Base-by-base conservation (phyloP, 2,888 invertebrate species). In the Drosophila tanythrix region DNA sequence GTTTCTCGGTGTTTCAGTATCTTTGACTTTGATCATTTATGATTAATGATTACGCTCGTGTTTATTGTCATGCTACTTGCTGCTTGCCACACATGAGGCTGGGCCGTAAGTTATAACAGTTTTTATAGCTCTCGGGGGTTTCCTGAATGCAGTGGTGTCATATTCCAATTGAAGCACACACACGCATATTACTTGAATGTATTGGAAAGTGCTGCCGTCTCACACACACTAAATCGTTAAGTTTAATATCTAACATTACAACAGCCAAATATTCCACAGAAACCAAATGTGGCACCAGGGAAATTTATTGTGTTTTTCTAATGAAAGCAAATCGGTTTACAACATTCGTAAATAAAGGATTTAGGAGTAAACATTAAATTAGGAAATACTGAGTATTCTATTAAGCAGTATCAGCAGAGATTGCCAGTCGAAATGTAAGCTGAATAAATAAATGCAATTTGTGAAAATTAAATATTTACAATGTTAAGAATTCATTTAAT, bases 1-100 rank as follows among this genome's bases (percentile, higher is more conserved):
- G 57, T 55, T 66, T 67, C 63, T 71, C 65, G 66, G 53, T 74
- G 53, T 74, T 56, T 67, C 58, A 74, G 86, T 85, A 84, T 89
- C 89, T 88, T 84, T 85, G 89, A 89, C 89, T 85, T 85, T 89
- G 89, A 89, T 82, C 90, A 78, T 67, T 75, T 63, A 80, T 85
- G 85, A 89, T 85, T 90, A 90, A 90, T 85, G 89, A 88, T 88
- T 85, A 80, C 89, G 72, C 59, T 70, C 43, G 83, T 88, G 83
- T 88, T 90, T 90, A 85, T 88, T 86, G 85, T 90, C 75, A 43
- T 65, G 84, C 70, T 66, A 69, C 71, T 58, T 40, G 33, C 27
- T 25, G 11, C 55, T 27, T 27, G 36, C 60, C 43, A 27, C 66
- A 48, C 69, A 36, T 56, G 27, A 38, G 38, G 29, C 38, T 63